A percentile compares a stretch with the other conserved stretches of the same genome.
Evolutionary conservation across 2,113 vertebrate species (phyloP).

Genomic region (Plecotus auritus): DNA sequence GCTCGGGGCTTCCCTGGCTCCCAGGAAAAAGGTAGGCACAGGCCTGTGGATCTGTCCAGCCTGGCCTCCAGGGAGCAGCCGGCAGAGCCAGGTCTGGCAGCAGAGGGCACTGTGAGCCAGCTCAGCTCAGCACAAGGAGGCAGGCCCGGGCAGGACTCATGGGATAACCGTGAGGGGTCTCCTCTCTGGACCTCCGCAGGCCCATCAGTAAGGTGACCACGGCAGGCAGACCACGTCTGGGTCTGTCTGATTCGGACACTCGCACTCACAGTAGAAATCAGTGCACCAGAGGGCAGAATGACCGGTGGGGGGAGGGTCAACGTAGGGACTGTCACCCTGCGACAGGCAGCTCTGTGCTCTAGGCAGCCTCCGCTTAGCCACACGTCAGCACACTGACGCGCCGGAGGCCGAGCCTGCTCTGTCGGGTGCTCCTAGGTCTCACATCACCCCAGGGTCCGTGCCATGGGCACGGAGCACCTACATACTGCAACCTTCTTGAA

Average conservation of each 20-base stretch:
- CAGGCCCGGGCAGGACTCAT: accelerated
- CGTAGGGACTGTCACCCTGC: not conserved
- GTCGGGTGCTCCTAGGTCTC: not conserved
- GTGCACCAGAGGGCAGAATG: not conserved
- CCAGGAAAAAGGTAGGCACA: not conserved
- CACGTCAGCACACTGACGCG: not conserved
- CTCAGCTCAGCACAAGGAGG: not conserved
- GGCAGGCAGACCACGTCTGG: not conserved
- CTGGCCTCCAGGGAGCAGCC: not conserved
- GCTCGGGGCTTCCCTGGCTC: not conserved
- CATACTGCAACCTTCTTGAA: not conserved
- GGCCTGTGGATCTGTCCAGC: not conserved
- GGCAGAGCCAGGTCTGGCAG: not conserved
- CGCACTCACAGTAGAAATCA: not conserved
- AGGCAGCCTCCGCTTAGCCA: not conserved
- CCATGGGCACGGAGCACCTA: not conserved
- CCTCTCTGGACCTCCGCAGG: not conserved
- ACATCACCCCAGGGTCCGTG: not conserved
- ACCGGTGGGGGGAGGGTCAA: not conserved
- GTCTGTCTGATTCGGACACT: not conserved
- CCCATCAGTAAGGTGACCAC: not conserved
- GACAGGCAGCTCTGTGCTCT: not conserved
- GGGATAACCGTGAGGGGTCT: not conserved
- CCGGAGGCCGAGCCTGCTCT: not conserved
- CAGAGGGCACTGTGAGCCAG: conserved; percentile 44